A percentile compares a stretch with the other conserved stretches of the same genome.
Conservation (phyloP, 2,888 invertebrate species). For the Nephrotoma flavescens region DNA sequence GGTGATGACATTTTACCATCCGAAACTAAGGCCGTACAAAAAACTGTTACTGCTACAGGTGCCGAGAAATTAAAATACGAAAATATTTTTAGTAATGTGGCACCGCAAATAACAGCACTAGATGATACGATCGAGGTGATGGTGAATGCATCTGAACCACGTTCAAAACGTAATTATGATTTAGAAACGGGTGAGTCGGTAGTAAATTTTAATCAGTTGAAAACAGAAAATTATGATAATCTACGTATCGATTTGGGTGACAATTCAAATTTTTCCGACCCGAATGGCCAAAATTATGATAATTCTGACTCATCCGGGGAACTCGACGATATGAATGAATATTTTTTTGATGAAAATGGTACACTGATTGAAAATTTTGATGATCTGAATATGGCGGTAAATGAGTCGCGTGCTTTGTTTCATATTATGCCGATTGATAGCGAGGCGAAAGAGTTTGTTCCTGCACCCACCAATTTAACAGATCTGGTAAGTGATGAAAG, state of each 20-base stretch:
- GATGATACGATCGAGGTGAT: too few relatives aligned
- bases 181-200: background rate
- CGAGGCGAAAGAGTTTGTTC: background rate
- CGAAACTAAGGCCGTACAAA: background rate
- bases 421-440: background rate
- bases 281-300: background rate
- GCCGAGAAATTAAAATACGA: background rate
- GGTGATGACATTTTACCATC: background rate
- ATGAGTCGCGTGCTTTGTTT: background rate
- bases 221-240: background rate
- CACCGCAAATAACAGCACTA: background rate
- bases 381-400: conserved; percentile 7
- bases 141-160: background rate
- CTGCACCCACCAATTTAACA: too few relatives aligned
- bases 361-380: conserved; percentile 14
- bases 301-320: background rate
- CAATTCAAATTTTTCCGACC: background rate
- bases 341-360: conserved; percentile 8
- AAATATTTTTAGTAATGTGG: background rate
- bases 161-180: background rate
- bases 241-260: background rate
- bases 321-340: conserved; percentile 2
- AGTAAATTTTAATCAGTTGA: background rate
- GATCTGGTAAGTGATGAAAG: background rate
- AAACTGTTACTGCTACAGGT: background rate